These are phyloP conservation scores for Calephelis nemesis DNA, from an alignment of 1,140 invertebrate genomes.

Conservation along the genomic window DNA sequence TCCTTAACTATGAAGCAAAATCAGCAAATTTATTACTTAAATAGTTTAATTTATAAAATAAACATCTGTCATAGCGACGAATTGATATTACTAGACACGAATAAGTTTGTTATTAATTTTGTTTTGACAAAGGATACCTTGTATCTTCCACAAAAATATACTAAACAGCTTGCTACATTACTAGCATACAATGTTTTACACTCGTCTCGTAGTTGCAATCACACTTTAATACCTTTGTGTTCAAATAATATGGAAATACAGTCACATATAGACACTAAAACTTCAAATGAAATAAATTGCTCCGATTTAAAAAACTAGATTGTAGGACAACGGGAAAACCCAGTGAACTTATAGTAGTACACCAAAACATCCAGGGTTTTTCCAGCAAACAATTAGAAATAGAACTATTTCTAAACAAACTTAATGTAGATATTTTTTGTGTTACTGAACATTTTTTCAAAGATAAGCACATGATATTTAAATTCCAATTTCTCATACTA, in stretches of 20 bases:
- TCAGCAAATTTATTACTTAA: neutral
- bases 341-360: too few species aligned
- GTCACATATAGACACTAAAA: too few species aligned
- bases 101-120: neutral
- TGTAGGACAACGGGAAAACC: too few species aligned
- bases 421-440: neutral
- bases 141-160: neutral
- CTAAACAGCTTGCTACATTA: neutral
- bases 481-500: neutral
- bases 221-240: neutral
- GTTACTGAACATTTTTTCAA: neutral
- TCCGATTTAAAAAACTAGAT: too few species aligned
- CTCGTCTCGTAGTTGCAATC: neutral
- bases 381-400: neutral
- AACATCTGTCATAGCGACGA: neutral
- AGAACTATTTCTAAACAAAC: neutral
- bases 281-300: too few species aligned
- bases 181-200: conserved; percentile 7
- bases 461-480: too few species aligned
- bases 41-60: neutral
- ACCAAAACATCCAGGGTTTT: conserved; percentile 1
- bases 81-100: neutral
- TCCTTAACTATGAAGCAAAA: neutral
- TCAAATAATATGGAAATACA: neutral
- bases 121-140: neutral